A percentile compares a stretch with the other conserved stretches of the same genome.
phyloP scores from a whole-genome alignment of 92 coral and sea anemone genomes.

The Pocillopora meandrina region DNA sequence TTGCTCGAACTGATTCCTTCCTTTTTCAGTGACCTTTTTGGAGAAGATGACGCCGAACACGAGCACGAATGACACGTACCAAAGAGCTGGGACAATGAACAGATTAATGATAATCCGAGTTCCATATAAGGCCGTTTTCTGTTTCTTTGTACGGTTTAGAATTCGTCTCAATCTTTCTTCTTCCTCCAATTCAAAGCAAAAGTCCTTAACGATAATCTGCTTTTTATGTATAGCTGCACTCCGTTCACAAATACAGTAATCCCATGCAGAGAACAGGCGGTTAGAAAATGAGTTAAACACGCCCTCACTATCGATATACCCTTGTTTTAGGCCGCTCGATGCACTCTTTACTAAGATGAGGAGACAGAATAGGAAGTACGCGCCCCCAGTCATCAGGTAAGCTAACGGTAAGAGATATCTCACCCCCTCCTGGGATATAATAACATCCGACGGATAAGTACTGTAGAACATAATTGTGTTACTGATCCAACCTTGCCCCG shows the following conservation, averaged over 20 bases:
- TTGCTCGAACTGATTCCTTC: conserved; percentile 54
- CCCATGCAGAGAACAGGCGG: conserved; percentile 94
- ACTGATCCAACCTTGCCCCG: conserved; percentile 98
- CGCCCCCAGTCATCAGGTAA: conserved; percentile 88
- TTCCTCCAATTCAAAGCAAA: conserved; percentile 68
- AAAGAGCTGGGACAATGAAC: conserved; percentile 79
- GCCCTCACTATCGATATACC: conserved; percentile 95
- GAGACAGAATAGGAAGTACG: conserved; percentile 75
- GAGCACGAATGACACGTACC: conserved; percentile 76
- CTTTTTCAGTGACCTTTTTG: conserved; percentile 46
- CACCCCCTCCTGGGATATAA: conserved; percentile 74
- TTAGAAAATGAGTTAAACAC: conserved; percentile 86
- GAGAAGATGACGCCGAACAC: conserved; percentile 61
- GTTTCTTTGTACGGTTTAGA: conserved; percentile 63
- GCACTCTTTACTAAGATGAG: conserved; percentile 78
- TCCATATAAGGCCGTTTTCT: conserved; percentile 66
- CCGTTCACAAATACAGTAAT: conserved; percentile 84
- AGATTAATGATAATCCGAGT: conserved; percentile 65
- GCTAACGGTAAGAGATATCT: conserved; percentile 89
- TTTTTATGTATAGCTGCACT: conserved; percentile 78
- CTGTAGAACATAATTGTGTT: conserved; percentile 91
- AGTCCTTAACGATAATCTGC: conserved; percentile 76
- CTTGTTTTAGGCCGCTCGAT: conserved; percentile 77
- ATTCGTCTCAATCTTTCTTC: conserved; percentile 71
- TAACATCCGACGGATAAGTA: conserved; percentile 78